These are phyloP conservation scores for Isaurus tuberculatus DNA, from an alignment of 92 coral and sea anemone species.

Conservation along the genomic window DNA sequence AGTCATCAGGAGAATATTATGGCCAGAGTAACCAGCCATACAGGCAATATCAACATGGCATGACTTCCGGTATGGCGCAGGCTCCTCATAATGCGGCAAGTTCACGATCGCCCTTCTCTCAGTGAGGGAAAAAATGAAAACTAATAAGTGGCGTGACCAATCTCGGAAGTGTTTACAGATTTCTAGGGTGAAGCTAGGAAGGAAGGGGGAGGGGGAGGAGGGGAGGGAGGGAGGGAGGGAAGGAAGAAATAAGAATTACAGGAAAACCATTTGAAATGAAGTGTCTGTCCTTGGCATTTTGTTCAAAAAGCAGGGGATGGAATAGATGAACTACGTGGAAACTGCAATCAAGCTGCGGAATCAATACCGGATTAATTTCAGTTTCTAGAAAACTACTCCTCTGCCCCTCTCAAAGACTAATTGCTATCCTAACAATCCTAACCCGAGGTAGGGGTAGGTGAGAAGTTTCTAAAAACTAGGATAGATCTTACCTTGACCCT, in stretches of 20 bases:
- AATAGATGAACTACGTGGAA: too few relatives aligned
- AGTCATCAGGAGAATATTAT: slow-evolving; percentile 37
- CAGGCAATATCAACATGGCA: slow-evolving; percentile 22
- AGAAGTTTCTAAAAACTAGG: too few relatives aligned
- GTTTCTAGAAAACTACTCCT: too few relatives aligned
- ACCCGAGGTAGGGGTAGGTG: too few relatives aligned
- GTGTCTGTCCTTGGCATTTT: too few relatives aligned
- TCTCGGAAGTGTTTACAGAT: background rate
- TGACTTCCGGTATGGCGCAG: slow-evolving; percentile 41
- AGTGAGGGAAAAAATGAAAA: slow-evolving; percentile 9
- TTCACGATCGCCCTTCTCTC: slow-evolving; percentile 34
- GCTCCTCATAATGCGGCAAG: slow-evolving; percentile 29
- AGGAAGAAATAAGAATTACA: background rate
- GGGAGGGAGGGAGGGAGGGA: background rate
- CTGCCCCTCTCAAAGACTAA: too few relatives aligned
- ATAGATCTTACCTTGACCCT: too few relatives aligned
- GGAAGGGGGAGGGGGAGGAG: background rate
- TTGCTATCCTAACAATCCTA: too few relatives aligned
- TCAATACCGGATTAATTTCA: too few relatives aligned
- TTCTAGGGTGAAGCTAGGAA: background rate
- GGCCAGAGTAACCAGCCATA: slow-evolving; percentile 18
- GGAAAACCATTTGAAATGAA: too few relatives aligned
- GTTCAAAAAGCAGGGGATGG: too few relatives aligned
- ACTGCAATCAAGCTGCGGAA: too few relatives aligned
- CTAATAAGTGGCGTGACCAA: background rate